Evolutionary conservation across 2,888 invertebrate genomes (phyloP).

Genomic region (Exephanes ischioxanthus): DNA sequence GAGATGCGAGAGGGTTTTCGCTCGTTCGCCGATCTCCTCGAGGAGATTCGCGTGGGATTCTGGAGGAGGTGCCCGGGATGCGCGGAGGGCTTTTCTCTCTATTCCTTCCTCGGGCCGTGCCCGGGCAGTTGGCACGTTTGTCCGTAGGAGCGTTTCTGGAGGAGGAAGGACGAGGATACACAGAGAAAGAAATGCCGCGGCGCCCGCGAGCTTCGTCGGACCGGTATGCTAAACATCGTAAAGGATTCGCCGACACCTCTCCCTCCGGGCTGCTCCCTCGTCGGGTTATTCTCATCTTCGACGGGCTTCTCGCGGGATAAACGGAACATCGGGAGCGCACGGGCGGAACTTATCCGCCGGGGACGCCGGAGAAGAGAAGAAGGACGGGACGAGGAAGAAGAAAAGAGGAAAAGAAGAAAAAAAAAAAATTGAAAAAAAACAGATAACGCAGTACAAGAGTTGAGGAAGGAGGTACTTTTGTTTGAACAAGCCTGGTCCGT

Average conservation of each 20-base stretch:
- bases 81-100: constrained; percentile 35
- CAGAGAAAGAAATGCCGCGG: constrained; percentile 24
- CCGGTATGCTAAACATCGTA: constrained; percentile 65
- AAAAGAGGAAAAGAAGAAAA: not conserved
- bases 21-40: constrained; percentile 36
- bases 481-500: constrained; percentile 59
- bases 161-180: not conserved
- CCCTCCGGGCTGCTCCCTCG: constrained; percentile 11
- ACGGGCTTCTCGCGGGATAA: constrained; percentile 6
- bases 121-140: constrained; percentile 37
- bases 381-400: not conserved
- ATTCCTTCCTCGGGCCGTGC: constrained; percentile 51
- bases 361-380: not conserved
- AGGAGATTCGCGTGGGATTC: constrained; percentile 60
- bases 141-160: constrained; percentile 15
- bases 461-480: constrained; percentile 47
- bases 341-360: no score
- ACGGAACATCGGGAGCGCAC: constrained; percentile 51
- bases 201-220: constrained; percentile 54
- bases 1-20: not conserved
- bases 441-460: constrained; percentile 13
- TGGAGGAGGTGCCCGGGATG: constrained; percentile 53
- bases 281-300: not conserved
- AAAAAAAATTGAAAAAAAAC: constrained; percentile 5
- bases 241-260: constrained; percentile 64